phyloP scores from a whole-genome alignment of 2,888 invertebrate genomes.

The Parthenolecanium corni region DNA sequence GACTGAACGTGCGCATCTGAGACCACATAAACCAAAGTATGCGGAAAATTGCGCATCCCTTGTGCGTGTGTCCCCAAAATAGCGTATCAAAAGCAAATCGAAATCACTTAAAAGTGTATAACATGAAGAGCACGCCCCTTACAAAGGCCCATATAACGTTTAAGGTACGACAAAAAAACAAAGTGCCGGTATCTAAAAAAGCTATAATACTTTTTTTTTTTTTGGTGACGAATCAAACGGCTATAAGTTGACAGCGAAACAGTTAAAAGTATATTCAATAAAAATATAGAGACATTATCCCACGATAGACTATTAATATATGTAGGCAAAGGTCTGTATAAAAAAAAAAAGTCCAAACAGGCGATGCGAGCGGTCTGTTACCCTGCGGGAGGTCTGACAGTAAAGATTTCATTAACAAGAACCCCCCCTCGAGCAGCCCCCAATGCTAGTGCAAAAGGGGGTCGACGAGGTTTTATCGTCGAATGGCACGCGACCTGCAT shows the following conservation, averaged over 20 bases:
- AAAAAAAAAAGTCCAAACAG: constrained; percentile 11
- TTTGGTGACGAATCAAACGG: too few species aligned
- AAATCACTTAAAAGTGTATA: too few species aligned
- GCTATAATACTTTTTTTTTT: too few species aligned
- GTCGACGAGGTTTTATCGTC: constrained; percentile 10
- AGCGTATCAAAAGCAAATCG: too few species aligned
- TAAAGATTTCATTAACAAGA: constrained; percentile 22
- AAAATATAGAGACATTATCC: constrained; percentile 25
- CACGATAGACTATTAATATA: constrained; percentile 4
- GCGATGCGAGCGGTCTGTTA: constrained; percentile 27
- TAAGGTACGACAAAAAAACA: too few species aligned
- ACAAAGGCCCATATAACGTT: too few species aligned
- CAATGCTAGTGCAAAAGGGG: constrained; percentile 1
- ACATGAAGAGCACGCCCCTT: too few species aligned
- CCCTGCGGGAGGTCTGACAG: constrained; percentile 24
- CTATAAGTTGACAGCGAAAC: not conserved
- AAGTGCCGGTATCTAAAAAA: too few species aligned
- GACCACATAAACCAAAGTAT: too few species aligned
- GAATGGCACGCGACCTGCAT: constrained; percentile 19
- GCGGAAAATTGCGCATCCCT: too few species aligned
- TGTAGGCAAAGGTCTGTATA: not conserved
- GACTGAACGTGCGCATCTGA: too few species aligned
- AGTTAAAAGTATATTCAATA: constrained; percentile 8
- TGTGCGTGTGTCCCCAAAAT: too few species aligned
- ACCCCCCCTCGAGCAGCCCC: constrained; percentile 3